Percentiles rank a stretch among this genome's conserved stretches.
These are phyloP conservation scores for Ranitomeya imitator DNA, from an alignment of 2,113 vertebrate species.

Conservation along the genomic window DNA sequence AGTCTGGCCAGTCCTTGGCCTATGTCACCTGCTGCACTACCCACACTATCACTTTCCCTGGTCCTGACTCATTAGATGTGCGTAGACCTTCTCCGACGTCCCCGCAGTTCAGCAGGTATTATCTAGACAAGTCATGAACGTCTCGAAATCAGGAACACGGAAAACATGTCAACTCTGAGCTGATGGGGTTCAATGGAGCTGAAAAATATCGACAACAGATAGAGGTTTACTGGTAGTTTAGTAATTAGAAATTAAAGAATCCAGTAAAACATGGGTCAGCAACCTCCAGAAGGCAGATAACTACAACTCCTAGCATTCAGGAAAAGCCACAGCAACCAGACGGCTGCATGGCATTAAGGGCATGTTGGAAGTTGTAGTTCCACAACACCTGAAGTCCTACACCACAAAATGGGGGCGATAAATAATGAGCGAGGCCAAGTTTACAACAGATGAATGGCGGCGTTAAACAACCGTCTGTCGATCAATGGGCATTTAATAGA, in stretches of 20 bases:
- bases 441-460: too few species aligned
- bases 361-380: too few species aligned
- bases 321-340: too few species aligned
- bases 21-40: neutral
- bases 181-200: neutral
- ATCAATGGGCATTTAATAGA: too few species aligned
- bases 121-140: neutral
- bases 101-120: neutral
- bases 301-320: too few species aligned
- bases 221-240: neutral
- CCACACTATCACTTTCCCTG: conserved; percentile 25
- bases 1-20: conserved; percentile 22
- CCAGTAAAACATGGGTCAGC: neutral
- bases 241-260: neutral
- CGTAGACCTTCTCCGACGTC: neutral
- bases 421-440: too few species aligned
- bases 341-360: too few species aligned
- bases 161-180: neutral
- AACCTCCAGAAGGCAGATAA: too few species aligned
- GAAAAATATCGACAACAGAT: neutral
- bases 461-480: too few species aligned
- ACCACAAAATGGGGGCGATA: too few species aligned
- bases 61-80: neutral
- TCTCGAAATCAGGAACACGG: neutral
- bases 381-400: too few species aligned